Conservation (phyloP, 2,797 vertebrate species). For the Siniperca scherzeri region DNA sequence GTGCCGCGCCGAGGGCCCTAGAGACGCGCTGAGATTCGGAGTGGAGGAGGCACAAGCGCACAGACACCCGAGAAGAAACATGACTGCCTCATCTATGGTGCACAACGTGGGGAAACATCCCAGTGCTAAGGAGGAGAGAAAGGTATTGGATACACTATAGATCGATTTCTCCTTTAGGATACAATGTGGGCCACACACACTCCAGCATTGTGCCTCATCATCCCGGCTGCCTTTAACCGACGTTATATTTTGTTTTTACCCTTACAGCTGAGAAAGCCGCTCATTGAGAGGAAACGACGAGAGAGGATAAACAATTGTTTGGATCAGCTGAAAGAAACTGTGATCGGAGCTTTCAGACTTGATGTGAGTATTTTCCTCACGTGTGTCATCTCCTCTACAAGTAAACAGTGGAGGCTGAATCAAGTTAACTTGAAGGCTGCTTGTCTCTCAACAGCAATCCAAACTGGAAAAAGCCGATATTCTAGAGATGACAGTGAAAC, state of each 20-base stretch:
- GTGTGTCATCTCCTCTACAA: background rate
- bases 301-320: conserved; percentile 93
- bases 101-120: conserved; percentile 80
- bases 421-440: background rate
- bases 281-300: conserved; percentile 92
- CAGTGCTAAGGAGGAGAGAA: conserved; percentile 89
- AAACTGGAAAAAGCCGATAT: conserved; percentile 94
- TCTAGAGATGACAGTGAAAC: conserved; percentile 94
- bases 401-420: background rate
- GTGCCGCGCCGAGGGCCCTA: conserved; percentile 83
- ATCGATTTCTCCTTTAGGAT: background rate
- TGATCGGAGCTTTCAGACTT: conserved; percentile 89
- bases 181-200: background rate
- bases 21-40: conserved; percentile 73
- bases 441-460: conserved; percentile 87
- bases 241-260: conserved; percentile 12
- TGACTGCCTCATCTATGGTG: conserved; percentile 86
- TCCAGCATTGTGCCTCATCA: background rate
- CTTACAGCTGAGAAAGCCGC: conserved; percentile 90
- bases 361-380: conserved; percentile 86
- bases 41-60: conserved; percentile 48
- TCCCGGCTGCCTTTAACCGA: conserved; percentile 16
- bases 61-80: conserved; percentile 63
- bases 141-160: conserved; percentile 82
- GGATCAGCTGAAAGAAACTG: conserved; percentile 92